These are phyloP conservation scores for Nysson spinosus DNA, from an alignment of 2,888 invertebrate genomes.

Conservation along the genomic window DNA sequence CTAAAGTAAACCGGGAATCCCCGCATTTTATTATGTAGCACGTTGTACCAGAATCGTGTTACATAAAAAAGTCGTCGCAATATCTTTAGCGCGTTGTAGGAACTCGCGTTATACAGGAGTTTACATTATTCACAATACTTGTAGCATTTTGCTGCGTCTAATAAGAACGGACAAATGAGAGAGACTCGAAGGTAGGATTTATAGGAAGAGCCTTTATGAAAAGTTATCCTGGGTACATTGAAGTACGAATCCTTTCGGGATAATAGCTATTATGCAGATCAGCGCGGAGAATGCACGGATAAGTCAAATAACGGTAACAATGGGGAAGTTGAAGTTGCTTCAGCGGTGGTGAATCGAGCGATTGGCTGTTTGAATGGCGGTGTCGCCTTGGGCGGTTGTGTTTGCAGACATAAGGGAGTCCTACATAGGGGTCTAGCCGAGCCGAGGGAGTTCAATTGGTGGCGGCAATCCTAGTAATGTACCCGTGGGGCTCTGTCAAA, in stretches of 20 bases:
- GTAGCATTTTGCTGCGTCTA: too few relatives aligned
- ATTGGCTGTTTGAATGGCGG: slow-evolving; percentile 74
- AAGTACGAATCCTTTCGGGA: slow-evolving; percentile 48
- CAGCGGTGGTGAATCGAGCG: slow-evolving; percentile 65
- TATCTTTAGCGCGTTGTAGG: too few relatives aligned
- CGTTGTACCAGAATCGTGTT: too few relatives aligned
- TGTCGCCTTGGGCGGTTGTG: slow-evolving; percentile 69
- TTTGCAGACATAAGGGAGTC: slow-evolving; percentile 70
- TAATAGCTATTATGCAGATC: slow-evolving; percentile 60
- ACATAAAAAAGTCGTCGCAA: too few relatives aligned
- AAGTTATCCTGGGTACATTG: slow-evolving; percentile 32
- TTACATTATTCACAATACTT: too few relatives aligned
- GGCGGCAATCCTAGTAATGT: slow-evolving; percentile 75
- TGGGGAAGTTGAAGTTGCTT: slow-evolving; percentile 68
- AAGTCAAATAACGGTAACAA: slow-evolving; percentile 70
- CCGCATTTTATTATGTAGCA: too few relatives aligned
- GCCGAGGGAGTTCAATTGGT: slow-evolving; percentile 70
- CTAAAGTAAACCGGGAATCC: too few relatives aligned
- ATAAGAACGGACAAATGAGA: too few relatives aligned
- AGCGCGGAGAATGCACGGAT: slow-evolving; percentile 62
- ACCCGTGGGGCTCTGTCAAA: slow-evolving; percentile 76
- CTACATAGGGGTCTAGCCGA: slow-evolving; percentile 30
- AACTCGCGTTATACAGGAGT: too few relatives aligned
- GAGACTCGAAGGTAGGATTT: too few relatives aligned
- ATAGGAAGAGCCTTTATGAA: too few relatives aligned